Conservation (phyloP, 2,888 invertebrate genomes). For the Alloscopus bannaensis region DNA sequence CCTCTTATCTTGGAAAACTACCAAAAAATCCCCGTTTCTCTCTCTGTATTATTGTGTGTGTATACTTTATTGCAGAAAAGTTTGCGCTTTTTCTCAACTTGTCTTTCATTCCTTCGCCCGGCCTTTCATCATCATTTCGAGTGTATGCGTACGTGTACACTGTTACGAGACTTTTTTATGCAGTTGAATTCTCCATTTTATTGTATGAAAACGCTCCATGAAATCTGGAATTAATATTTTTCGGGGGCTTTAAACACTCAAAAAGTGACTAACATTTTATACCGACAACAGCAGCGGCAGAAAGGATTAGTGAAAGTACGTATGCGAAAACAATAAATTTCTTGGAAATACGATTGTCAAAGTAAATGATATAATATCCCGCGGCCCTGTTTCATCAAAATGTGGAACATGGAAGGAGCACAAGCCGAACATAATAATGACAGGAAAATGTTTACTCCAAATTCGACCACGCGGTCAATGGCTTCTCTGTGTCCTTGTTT, state of each 20-base stretch:
- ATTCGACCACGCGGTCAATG: too few relatives aligned
- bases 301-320: too few relatives aligned
- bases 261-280: slow-evolving; percentile 11
- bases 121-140: slow-evolving; percentile 36
- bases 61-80: slow-evolving; percentile 32
- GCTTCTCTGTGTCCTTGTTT: too few relatives aligned
- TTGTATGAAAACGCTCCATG: not conserved
- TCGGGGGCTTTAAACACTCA: slow-evolving; percentile 6
- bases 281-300: too few relatives aligned
- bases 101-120: slow-evolving; percentile 27
- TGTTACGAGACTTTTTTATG: slow-evolving; percentile 2
- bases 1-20: slow-evolving; percentile 54
- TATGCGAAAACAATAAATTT: slow-evolving; percentile 17
- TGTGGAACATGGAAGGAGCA: too few relatives aligned
- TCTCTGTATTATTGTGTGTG: slow-evolving; percentile 4
- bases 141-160: not conserved
- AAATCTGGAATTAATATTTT: slow-evolving; percentile 16
- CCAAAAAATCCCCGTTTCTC: slow-evolving; percentile 49
- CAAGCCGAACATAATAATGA: too few relatives aligned
- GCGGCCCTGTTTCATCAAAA: slow-evolving; percentile 14
- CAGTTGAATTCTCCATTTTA: not conserved
- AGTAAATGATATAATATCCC: slow-evolving; percentile 48
- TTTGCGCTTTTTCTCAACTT: slow-evolving; percentile 16
- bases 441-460: too few relatives aligned
- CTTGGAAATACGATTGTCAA: slow-evolving; percentile 31